Evolutionary conservation across 2,797 vertebrate genomes (phyloP).

Genomic region (Syngnathus acus): DNA sequence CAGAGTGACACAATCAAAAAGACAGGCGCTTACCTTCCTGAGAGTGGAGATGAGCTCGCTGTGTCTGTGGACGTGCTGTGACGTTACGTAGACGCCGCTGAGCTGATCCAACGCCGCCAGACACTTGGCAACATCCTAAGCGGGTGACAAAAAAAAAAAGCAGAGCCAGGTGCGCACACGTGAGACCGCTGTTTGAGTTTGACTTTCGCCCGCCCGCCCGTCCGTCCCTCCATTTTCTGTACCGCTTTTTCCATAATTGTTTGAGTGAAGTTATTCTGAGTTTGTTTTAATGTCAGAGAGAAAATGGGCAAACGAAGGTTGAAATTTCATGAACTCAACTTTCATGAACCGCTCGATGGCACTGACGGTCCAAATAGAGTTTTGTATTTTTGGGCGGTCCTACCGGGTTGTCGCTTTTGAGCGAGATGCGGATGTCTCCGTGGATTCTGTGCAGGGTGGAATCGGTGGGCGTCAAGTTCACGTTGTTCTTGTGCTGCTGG

Average conservation of each 20-base stretch:
- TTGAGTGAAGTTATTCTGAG: too few species aligned
- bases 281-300: too few species aligned
- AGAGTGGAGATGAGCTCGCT: slow-evolving; percentile 89
- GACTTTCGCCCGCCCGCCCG: too few species aligned
- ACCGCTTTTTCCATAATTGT: too few species aligned
- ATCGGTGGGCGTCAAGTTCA: slow-evolving; percentile 48
- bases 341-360: too few species aligned
- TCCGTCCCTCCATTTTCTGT: too few species aligned
- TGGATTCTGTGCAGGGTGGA: slow-evolving; percentile 68
- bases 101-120: slow-evolving; percentile 87
- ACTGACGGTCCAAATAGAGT: too few species aligned
- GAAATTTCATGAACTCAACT: background rate
- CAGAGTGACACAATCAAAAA: too few species aligned
- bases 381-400: background rate
- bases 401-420: slow-evolving; percentile 57
- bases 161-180: too few species aligned
- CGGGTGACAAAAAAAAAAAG: background rate
- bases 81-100: slow-evolving; percentile 83
- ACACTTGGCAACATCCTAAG: slow-evolving; percentile 71
- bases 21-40: slow-evolving; percentile 69
- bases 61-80: slow-evolving; percentile 89
- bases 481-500: slow-evolving; percentile 2
- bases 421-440: slow-evolving; percentile 69
- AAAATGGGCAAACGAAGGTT: too few species aligned
- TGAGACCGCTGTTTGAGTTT: too few species aligned